Base-by-base conservation (phyloP, 2,888 invertebrate genomes). In the Pollenia griseotomentosa region DNA sequence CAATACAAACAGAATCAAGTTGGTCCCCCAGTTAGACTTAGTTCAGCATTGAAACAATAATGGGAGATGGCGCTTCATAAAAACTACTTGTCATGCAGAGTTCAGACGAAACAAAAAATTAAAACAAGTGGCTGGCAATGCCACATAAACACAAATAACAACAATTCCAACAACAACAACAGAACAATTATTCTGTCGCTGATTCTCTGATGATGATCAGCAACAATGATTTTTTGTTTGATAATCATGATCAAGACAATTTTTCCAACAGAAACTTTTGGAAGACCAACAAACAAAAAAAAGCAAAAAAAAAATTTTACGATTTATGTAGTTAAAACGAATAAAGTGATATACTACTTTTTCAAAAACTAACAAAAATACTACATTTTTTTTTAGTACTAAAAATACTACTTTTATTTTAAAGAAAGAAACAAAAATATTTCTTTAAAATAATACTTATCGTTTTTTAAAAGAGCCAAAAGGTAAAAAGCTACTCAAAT, bases 71-170 rank as follows among this genome's bases (percentile, higher is more conserved):
- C 85, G 85, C 80, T 80, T 40, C 48, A 80, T 19, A 61, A 55
- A 80, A 79, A 53, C 68, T 70, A 75, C 68, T 80, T 80, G 74
- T 70, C 74, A 80, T 74, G 79, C 66, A 70, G 61, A 83, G 71
- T 78, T 83, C 65, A 59, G 65, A 73, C 10, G n/a, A 8, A 42
- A 40, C 2, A 23, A 57, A 57, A 40, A 10, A 57, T 46, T 12
- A 78, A 42, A 19, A 81, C 77, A 78, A 83, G 53, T 57, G 63
- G 71, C 63, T 48, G 63, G 71, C 63, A 79, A 66, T 48, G 63
- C 44, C 57, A 73, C 48, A 81, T 51, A 23, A 81, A 61, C 33
- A 74, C n/a, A 19, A 53, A 33, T 48, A 66, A 23, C n/a, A 74
- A 4, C 57, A 66, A 33, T 46, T 55, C 44, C 14, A 68, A 10